These are phyloP conservation scores for Lucilia cuprina DNA, from an alignment of 1,140 invertebrate species.

Conservation along the genomic window DNA sequence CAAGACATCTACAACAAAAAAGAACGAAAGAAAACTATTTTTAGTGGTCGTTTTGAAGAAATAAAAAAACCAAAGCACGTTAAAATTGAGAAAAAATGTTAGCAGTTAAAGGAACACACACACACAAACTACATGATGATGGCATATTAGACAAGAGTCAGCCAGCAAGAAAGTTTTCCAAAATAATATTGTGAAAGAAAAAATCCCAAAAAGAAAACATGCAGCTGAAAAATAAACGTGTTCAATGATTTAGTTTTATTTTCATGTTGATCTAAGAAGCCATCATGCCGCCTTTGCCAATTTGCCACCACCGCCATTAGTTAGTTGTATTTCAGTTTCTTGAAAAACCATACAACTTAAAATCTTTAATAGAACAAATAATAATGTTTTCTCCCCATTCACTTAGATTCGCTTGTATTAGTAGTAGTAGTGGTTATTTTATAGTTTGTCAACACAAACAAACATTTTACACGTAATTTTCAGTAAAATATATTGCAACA, in stretches of 20 bases:
- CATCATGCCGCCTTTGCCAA: neutral
- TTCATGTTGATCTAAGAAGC: neutral
- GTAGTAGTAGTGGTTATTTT: neutral
- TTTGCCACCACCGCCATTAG: neutral
- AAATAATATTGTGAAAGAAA: neutral
- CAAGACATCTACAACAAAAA: neutral
- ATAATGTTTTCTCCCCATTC: neutral
- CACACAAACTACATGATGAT: no score
- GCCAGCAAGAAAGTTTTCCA: neutral
- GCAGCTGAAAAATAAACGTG: neutral
- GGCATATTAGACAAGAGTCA: neutral
- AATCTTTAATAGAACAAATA: neutral
- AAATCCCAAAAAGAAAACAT: neutral
- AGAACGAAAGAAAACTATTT: no score
- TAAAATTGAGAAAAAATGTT: neutral
- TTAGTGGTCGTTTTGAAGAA: neutral
- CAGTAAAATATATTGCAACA: neutral
- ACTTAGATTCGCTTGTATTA: neutral
- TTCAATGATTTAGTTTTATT: neutral
- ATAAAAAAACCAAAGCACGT: neutral
- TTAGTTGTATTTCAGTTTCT: neutral
- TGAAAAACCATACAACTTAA: neutral
- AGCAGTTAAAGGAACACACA: neutral
- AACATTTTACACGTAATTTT: constrained; percentile 10
- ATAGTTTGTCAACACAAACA: neutral